Base-by-base conservation (phyloP, 2,113 vertebrate species). In the Pholis gunnellus region DNA sequence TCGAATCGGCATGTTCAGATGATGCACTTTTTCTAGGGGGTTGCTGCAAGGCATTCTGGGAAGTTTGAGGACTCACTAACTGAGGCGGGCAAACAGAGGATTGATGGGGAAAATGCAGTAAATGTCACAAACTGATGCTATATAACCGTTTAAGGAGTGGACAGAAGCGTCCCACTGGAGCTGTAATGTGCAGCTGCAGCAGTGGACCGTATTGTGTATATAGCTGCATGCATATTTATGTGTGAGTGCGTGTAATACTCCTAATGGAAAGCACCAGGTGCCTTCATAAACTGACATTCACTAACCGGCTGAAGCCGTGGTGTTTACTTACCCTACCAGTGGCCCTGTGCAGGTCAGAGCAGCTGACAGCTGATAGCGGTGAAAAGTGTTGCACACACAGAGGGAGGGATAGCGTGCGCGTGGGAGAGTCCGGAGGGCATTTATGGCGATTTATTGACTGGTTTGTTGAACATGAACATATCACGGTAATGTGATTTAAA, bases 321-420 rank as follows among this genome's bases (percentile, higher is more conserved):
- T 50, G 82, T 82, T 90, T 79, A 70, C 77, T 81, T 79, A 38
- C 81, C 87, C 89, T 29, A 18, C 61, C 71, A 63, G 29, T 61
- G 85, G 84, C 79, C 85, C 81, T 22, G 71, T 76, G 75, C 88
- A 86, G 83, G 81, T 80, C 61, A 34, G 56, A 73, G 74, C 81
- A 57, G 90, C 81, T 88, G 90, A 75, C 83, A 77, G 83, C 78
- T 61, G 56, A 61, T 20, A 0, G 76, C 29, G 83, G 77, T 87
- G 87, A 84, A 83, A 78, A 44, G 73, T 81, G 63, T 15, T 20
- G 72, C 72, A 57, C 60, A 50, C 31, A 13, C 69, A 46, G 42
- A 59, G 69, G 54, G 81, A 29, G 83, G 14, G n/a, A 11, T 10
- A 10, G 9, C 6, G 6, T 48, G 68, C 27, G 64, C 38, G 68